Evolutionary conservation across 2,113 vertebrate genomes (phyloP), one percentile per base, ranked within the genome.

Genomic region (Neopipo cinnamomea): DNA sequence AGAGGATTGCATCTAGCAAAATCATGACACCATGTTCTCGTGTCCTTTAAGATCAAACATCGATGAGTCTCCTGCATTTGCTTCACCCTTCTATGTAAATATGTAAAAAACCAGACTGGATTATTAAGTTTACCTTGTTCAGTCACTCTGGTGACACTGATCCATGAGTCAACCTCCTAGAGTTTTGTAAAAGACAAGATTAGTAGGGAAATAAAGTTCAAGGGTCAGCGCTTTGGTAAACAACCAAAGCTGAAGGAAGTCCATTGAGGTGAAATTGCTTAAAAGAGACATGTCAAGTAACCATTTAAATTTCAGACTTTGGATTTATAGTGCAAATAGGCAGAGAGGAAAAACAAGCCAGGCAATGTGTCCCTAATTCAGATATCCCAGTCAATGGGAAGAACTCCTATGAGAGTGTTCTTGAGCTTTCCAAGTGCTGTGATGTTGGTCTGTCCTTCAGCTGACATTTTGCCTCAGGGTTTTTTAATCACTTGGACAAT

Each of bases 191-290:
- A 77, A 83, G 61, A 86, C 67, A 86, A 94, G 85, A 94, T 91
- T 85, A 95, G 70, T 92, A 95, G 72, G 79, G 76, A 97, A 96
- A 97, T 91, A 77, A 93, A 88, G 70, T 70, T 72, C 52, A 87
- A 93, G n/a, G 76, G 42, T 68, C 88, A 70, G 73, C 39, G 9
- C 56, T 84, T 88, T 81, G 49, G 68, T 92, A 92, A 93, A 95
- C 76, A 93, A 30, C 24, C 66, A 88, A 75, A 90, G 76, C 46
- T 4, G 5, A 79, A 83, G 35, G 27, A 85, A 94, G 56, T 75
- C 66, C 66, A 76, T 58, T 42, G 58, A 85, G 66, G 61, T 92
- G 84, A 94, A 84, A 90, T 92, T 88, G 44, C 61, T 93, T 78
- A 56, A 91, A 94, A 63, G 63, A 80, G 80, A 46, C 22, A 49